A percentile compares a stretch with the other conserved stretches of the same genome.
Evolutionary conservation across 2,888 invertebrate species (phyloP).

Genomic region (Cyclophora albipunctata): DNA sequence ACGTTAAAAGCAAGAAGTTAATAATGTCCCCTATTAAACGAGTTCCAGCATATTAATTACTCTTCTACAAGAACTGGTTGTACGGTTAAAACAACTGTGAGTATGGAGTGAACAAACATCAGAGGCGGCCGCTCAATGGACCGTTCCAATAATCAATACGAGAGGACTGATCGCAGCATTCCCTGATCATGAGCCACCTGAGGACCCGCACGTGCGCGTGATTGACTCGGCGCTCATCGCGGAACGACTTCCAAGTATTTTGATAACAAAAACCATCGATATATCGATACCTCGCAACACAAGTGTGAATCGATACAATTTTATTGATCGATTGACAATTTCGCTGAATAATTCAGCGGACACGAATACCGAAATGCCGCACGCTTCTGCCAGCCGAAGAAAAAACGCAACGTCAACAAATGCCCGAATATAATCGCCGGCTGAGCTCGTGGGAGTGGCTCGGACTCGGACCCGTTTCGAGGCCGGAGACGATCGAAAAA

Average conservation of each 20-base stretch:
- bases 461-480: slow-evolving; percentile 45
- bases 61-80: slow-evolving; percentile 46
- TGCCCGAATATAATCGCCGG: slow-evolving; percentile 47
- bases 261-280: slow-evolving; percentile 57
- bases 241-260: slow-evolving; percentile 66
- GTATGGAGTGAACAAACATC: slow-evolving; percentile 22
- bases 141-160: slow-evolving; percentile 44
- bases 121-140: slow-evolving; percentile 26
- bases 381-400: slow-evolving; percentile 50
- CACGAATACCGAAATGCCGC: slow-evolving; percentile 66
- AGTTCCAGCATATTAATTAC: slow-evolving; percentile 34
- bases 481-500: slow-evolving; percentile 52
- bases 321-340: slow-evolving; percentile 73
- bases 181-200: slow-evolving; percentile 35
- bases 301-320: slow-evolving; percentile 74
- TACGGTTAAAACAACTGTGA: slow-evolving; percentile 27
- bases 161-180: slow-evolving; percentile 42
- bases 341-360: slow-evolving; percentile 69
- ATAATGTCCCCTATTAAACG: slow-evolving; percentile 22
- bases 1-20: slow-evolving; percentile 26
- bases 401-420: slow-evolving; percentile 50
- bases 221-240: slow-evolving; percentile 58
- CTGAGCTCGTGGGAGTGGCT: slow-evolving; percentile 61
- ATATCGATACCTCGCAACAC: slow-evolving; percentile 63
- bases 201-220: slow-evolving; percentile 48